Evolutionary conservation across 2,888 invertebrate genomes (phyloP).

Genomic region (Muscina levida): DNA sequence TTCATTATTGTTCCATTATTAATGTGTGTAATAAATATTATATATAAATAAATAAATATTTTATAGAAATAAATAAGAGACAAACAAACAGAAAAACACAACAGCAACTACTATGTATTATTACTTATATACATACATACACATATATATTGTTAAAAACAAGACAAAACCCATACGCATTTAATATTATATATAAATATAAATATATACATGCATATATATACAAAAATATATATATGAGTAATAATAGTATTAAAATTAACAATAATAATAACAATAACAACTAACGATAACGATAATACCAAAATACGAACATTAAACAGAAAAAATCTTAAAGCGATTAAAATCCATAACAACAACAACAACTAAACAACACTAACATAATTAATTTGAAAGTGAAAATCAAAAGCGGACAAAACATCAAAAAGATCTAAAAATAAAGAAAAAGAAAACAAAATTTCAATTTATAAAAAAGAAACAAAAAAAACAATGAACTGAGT

Average conservation of each 20-base stretch:
- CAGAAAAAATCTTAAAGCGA: constrained; percentile 46
- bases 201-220: constrained; percentile 36
- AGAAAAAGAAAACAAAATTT: constrained; percentile 50
- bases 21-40: constrained; percentile 33
- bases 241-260: constrained; percentile 1
- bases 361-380: constrained; percentile 21
- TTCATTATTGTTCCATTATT: constrained; percentile 32
- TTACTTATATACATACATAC: constrained; percentile 35
- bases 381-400: constrained; percentile 44
- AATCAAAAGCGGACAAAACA: constrained; percentile 55
- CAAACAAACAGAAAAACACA: constrained; percentile 16
- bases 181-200: constrained; percentile 34
- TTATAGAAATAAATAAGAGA: constrained; percentile 42
- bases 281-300: constrained; percentile 20
- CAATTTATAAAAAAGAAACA: constrained; percentile 44
- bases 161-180: constrained; percentile 3
- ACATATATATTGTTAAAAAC: constrained; percentile 37
- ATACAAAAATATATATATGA: constrained; percentile 34
- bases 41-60: constrained; percentile 54
- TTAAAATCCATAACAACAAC: constrained; percentile 32
- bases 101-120: constrained; percentile 55
- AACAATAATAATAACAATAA: constrained; percentile 15
- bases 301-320: constrained; percentile 53
- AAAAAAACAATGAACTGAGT: constrained; percentile 13
- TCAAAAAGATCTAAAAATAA: constrained; percentile 54